Evolutionary conservation across 2,797 vertebrate genomes (phyloP).

Genomic region (Ciconia nigra): DNA sequence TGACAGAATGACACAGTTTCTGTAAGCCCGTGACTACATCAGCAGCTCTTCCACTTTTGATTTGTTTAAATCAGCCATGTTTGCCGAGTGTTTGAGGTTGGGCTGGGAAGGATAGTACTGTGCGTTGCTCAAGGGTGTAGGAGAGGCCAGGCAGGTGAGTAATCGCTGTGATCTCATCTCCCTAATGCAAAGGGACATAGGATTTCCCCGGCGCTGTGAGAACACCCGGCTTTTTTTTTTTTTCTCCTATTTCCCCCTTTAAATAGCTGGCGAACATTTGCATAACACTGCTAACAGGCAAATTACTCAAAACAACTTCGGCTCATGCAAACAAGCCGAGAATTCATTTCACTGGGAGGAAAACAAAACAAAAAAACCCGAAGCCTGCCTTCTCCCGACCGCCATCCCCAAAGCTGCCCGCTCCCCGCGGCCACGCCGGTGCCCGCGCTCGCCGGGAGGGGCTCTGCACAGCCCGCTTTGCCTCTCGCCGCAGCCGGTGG

Average conservation of each 20-base stretch:
- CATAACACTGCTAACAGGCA: conserved; percentile 26
- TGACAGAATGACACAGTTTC: conserved; percentile 59
- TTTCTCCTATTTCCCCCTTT: background rate
- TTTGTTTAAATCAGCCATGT: conserved; percentile 45
- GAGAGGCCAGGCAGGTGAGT: conserved; percentile 71
- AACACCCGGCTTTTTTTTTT: background rate
- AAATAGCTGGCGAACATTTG: conserved; percentile 3
- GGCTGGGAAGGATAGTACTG: conserved; percentile 14
- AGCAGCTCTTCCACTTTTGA: conserved; percentile 28
- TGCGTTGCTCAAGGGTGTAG: conserved; percentile 13
- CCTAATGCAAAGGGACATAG: conserved; percentile 23
- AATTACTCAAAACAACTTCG: conserved; percentile 7
- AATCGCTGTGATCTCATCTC: conserved; percentile 33
- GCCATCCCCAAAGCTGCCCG: background rate
- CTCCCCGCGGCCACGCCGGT: background rate
- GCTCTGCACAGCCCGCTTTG: background rate
- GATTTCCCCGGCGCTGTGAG: conserved; percentile 36
- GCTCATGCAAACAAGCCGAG: conserved; percentile 1
- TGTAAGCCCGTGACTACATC: conserved; percentile 36
- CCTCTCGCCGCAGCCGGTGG: conserved; percentile 12
- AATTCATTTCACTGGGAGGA: background rate
- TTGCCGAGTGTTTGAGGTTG: conserved; percentile 26
- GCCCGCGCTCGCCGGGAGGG: background rate
- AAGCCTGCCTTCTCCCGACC: background rate
- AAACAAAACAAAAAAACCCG: background rate